Percentiles rank a stretch among this genome's conserved stretches.
phyloP scores from a whole-genome alignment of 2,888 invertebrate species.

The Cactoblastis cactorum region DNA sequence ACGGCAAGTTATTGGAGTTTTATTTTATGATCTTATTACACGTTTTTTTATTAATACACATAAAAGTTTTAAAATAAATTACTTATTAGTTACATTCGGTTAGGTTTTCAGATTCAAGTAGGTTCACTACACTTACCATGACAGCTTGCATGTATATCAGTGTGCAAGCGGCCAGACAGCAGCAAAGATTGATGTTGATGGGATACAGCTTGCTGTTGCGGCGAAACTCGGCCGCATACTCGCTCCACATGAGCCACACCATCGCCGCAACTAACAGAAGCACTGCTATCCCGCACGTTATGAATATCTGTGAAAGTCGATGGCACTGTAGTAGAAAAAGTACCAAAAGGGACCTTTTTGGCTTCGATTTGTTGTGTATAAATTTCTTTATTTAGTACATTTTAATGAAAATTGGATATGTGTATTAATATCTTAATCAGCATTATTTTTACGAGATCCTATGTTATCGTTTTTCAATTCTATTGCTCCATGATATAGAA shows the following conservation, averaged over 20 bases:
- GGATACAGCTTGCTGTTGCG: slow-evolving; percentile 76
- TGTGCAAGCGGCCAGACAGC: slow-evolving; percentile 80
- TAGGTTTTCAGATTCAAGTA: neutral
- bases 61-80: too few relatives aligned
- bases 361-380: too few relatives aligned
- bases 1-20: too few relatives aligned
- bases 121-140: slow-evolving; percentile 68
- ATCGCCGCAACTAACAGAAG: slow-evolving; percentile 49
- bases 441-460: too few relatives aligned
- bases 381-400: too few relatives aligned
- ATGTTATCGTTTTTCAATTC: too few relatives aligned
- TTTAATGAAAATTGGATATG: too few relatives aligned
- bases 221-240: slow-evolving; percentile 59
- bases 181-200: slow-evolving; percentile 79
- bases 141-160: slow-evolving; percentile 83
- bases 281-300: slow-evolving; percentile 56
- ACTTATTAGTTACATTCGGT: neutral
- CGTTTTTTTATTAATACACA: too few relatives aligned
- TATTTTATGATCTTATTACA: too few relatives aligned
- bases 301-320: slow-evolving; percentile 49
- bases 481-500: too few relatives aligned
- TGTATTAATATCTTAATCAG: too few relatives aligned
- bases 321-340: neutral
- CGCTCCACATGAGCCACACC: slow-evolving; percentile 63
- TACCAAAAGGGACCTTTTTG: too few relatives aligned